A percentile compares a stretch with the other conserved stretches of the same genome.
Conservation (phyloP, 2,797 vertebrate genomes). For the Choloepus didactylus region DNA sequence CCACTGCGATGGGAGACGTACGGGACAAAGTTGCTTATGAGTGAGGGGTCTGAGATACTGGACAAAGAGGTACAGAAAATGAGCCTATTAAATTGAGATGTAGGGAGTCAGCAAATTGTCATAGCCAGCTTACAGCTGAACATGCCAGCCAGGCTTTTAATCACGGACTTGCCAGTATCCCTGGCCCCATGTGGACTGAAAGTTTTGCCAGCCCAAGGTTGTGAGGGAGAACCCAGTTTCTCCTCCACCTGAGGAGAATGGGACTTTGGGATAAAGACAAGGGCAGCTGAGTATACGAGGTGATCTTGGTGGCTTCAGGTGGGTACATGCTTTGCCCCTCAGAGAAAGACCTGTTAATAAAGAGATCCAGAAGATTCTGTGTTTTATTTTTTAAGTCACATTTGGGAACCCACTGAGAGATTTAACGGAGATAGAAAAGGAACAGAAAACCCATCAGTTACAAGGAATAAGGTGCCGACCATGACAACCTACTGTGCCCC, state of each 20-base stretch:
- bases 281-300: not conserved
- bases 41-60: not conserved
- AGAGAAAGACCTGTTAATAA: conserved; percentile 12
- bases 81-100: conserved; percentile 7
- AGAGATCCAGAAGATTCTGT: not conserved
- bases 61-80: not conserved
- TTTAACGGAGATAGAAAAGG: not conserved
- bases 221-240: not conserved
- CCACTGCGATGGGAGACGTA: not conserved
- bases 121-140: not conserved
- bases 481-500: not conserved
- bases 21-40: not conserved
- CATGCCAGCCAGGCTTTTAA: not conserved
- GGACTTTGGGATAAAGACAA: not conserved
- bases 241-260: not conserved
- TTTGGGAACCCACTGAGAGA: conserved; percentile 15
- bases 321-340: not conserved
- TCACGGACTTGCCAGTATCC: not conserved
- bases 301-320: not conserved
- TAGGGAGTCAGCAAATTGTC: not conserved
- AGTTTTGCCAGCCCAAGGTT: not conserved
- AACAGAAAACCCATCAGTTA: not conserved
- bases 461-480: not conserved
- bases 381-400: not conserved
- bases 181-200: not conserved